Conservation (phyloP, 2,113 vertebrate genomes). For the Rattus norvegicus region GRCr8 NC_086027.1:92827501-92828000, state of each 20-base stretch:
- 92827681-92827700: neutral
- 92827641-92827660: neutral
- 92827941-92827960: neutral
- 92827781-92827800: neutral
- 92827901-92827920: neutral
- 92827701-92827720: neutral
- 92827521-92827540: neutral
- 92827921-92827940: rapidly evolving
- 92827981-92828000: neutral
- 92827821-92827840: neutral
- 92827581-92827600: neutral
- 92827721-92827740: neutral
- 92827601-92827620: neutral
- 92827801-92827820: neutral
- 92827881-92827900: neutral
- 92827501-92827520: neutral
- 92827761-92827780: neutral
- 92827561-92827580: neutral
- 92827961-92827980: neutral
- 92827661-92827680: neutral
- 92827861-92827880: neutral
- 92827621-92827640: neutral
- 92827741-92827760: neutral
- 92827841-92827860: neutral
- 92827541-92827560: neutral